Evolutionary conservation across 2,797 vertebrate species (phyloP), one percentile per base, ranked within the genome.

Genomic region (Coregonus suidteri): DNA sequence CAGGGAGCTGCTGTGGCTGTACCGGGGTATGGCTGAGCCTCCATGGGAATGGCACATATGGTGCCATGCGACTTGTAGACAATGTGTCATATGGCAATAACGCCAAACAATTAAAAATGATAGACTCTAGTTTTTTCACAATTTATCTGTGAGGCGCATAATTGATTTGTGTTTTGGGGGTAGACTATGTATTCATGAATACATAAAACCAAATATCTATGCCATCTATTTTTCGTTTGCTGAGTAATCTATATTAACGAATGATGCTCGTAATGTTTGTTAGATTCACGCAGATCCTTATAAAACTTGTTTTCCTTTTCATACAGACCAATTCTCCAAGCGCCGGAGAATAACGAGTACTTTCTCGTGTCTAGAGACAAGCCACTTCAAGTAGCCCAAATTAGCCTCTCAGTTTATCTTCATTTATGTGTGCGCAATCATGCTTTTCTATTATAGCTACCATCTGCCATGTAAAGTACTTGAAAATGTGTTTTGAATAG

Each of bases 381-480:
- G 31, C 34, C 73, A 62, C 73, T 74, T 74, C 31, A 74, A n/a
- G 34, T 41, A n/a, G 18, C 16, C 72, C 56, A 59, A n/a, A 73
- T 73, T 59, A 37, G 16, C 13, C 4, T 18, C 31, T 69, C 51
- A 34, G 70, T 83, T 75, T 65, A 74, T 88, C 78, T 79, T 83
- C n/a, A 64, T 77, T 78, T 84, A 79, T 81, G 62, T 37, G 56
- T 9, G 7, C 72, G 4, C 76, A 73, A 79, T 77, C 59, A 34
- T 69, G 25, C 20, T 62, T 78, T 73, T 71, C 25, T 53, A 79
- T 18, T 4, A 78, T 82, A 73, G 2, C 11, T 20, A 1, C 72
- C 78, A 82, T 77, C 78, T 85, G 82, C 80, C 71, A 30, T 47
- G 16, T 68, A 59, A 77, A 30, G 30, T 37, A 75, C 9, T 15